These are phyloP conservation scores for Dryoscopus gambensis DNA, from an alignment of 2,113 vertebrate genomes.

Conservation along the genomic window DNA sequence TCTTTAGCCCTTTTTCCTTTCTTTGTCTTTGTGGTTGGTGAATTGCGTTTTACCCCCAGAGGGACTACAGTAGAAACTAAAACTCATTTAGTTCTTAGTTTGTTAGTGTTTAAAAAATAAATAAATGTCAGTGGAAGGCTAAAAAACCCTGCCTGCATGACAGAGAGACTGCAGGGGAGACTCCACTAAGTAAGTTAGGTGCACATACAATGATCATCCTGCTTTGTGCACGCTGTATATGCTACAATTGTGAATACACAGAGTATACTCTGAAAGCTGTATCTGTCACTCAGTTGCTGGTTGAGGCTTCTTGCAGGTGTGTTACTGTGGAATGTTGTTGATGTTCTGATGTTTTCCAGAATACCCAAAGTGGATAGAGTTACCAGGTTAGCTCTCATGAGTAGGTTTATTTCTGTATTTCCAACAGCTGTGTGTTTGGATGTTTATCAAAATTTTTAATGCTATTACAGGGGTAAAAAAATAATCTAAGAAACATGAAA, in stretches of 20 bases:
- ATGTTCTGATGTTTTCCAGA: slow-evolving; percentile 28
- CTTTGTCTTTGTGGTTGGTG: neutral
- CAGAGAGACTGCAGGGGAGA: neutral
- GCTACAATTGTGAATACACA: neutral
- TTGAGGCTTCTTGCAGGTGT: neutral
- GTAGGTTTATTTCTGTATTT: neutral
- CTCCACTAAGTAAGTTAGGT: neutral
- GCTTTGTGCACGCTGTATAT: rapidly evolving
- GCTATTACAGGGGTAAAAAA: neutral
- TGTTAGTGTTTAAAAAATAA: neutral
- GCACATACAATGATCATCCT: rapidly evolving
- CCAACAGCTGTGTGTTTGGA: neutral
- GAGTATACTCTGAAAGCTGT: neutral
- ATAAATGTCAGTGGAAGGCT: neutral
- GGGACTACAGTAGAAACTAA: neutral
- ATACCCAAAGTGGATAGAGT: neutral
- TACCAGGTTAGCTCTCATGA: neutral
- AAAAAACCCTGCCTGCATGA: neutral
- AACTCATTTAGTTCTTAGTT: neutral
- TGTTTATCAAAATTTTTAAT: neutral
- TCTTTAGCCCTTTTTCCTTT: slow-evolving; percentile 17
- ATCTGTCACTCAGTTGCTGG: neutral
- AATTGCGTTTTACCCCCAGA: neutral
- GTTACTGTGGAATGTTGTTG: neutral
- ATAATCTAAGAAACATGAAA: neutral